Conservation (phyloP, 2,888 invertebrate species). For the Drosophila kanekoi region DNA sequence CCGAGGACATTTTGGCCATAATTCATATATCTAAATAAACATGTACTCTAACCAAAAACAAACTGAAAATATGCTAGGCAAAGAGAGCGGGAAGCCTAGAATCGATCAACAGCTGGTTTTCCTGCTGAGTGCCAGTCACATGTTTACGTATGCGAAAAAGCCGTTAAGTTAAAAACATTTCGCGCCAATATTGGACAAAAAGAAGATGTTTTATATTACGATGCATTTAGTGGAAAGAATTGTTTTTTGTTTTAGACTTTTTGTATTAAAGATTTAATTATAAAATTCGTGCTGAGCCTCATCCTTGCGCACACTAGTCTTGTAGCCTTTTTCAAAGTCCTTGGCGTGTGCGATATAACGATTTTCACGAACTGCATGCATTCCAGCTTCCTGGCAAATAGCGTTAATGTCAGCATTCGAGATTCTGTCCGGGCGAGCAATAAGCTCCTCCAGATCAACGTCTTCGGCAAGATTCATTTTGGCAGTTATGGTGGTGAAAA, state of each 20-base stretch:
- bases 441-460: constrained; percentile 99
- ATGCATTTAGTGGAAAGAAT: not conserved
- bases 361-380: constrained; percentile 99
- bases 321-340: constrained; percentile 99
- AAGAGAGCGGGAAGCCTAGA: constrained; percentile 16
- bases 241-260: not conserved
- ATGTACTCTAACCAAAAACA: constrained; percentile 3
- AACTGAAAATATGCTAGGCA: not conserved
- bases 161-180: constrained; percentile 1
- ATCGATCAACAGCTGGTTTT: constrained; percentile 48
- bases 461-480: constrained; percentile 99
- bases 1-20: constrained; percentile 62
- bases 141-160: constrained; percentile 4
- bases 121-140: constrained; percentile 6
- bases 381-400: constrained; percentile 99
- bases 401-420: constrained; percentile 99
- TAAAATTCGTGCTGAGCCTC: constrained; percentile 98
- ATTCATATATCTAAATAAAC: constrained; percentile 3
- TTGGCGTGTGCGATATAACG: constrained; percentile 98
- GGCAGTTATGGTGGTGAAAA: constrained; percentile 98
- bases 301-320: constrained; percentile 99
- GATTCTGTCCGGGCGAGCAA: constrained; percentile 98
- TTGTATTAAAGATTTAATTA: constrained; percentile 88
- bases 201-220: no score
- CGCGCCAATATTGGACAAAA: no score